Percentiles rank a stretch among this genome's conserved stretches.
Conservation (phyloP, 2,888 invertebrate genomes). For the Pimpla rufipes region DNA sequence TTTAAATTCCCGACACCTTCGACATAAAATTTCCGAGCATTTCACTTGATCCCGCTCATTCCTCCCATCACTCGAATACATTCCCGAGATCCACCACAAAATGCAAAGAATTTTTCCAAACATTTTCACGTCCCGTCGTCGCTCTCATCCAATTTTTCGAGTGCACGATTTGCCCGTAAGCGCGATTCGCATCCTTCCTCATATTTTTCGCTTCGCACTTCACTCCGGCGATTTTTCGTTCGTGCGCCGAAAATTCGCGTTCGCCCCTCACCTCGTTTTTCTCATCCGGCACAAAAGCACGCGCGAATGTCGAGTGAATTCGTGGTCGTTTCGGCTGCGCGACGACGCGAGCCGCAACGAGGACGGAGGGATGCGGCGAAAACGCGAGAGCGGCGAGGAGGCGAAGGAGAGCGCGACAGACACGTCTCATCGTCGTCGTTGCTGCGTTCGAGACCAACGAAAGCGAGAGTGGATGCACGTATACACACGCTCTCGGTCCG, state of each 20-base stretch:
- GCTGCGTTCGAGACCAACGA: slow-evolving; percentile 74
- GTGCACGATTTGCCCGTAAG: too few species aligned
- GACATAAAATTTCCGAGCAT: neutral
- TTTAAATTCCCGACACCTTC: too few species aligned
- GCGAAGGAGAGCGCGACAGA: slow-evolving; percentile 54
- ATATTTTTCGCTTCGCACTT: slow-evolving; percentile 1
- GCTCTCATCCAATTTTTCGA: too few species aligned
- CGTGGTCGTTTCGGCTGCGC: slow-evolving; percentile 53
- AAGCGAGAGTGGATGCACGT: slow-evolving; percentile 78
- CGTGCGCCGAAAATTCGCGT: neutral
- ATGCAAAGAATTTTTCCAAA: too few species aligned
- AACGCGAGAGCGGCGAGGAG: slow-evolving; percentile 53
- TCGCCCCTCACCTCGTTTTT: slow-evolving; percentile 21
- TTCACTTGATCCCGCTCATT: neutral
- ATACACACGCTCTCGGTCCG: slow-evolving; percentile 66
- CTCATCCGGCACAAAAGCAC: slow-evolving; percentile 48
- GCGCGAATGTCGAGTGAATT: slow-evolving; percentile 52
- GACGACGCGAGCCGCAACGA: slow-evolving; percentile 64
- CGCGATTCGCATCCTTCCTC: too few species aligned
- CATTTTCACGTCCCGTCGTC: too few species aligned
- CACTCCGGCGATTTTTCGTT: slow-evolving; percentile 5
- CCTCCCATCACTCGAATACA: neutral
- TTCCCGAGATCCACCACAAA: too few species aligned
- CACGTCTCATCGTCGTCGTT: slow-evolving; percentile 52
- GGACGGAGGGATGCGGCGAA: slow-evolving; percentile 37